These are phyloP conservation scores for Ericerus pela DNA, from an alignment of 1,140 invertebrate genomes.

Conservation along the genomic window DNA sequence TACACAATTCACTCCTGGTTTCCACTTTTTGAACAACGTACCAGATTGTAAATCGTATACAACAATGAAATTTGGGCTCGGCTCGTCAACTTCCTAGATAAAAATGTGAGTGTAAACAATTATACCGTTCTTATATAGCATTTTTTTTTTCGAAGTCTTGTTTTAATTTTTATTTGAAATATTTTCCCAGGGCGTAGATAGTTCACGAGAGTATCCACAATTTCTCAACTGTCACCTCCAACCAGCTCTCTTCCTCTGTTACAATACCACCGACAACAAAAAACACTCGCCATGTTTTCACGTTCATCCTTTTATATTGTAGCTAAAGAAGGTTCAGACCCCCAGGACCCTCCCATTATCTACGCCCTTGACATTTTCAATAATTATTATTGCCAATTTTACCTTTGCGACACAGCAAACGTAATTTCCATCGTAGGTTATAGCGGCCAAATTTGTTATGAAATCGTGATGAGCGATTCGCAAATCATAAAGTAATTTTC, in stretches of 20 bases:
- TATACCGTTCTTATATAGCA: no score
- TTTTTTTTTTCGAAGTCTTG: no score
- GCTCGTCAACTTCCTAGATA: slow-evolving; percentile 62
- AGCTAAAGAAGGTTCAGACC: no score
- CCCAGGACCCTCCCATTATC: not conserved
- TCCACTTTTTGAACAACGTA: slow-evolving; percentile 83
- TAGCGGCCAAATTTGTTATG: slow-evolving; percentile 62
- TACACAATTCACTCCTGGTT: slow-evolving; percentile 61
- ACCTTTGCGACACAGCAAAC: slow-evolving; percentile 43
- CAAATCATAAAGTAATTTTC: slow-evolving; percentile 71
- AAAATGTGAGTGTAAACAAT: slow-evolving; percentile 23
- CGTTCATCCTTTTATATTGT: no score
- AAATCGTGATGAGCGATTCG: slow-evolving; percentile 79
- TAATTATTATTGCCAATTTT: no score
- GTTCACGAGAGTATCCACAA: no score
- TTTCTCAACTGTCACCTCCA: no score
- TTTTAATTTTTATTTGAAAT: no score
- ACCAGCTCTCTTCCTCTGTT: no score
- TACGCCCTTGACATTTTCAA: not conserved
- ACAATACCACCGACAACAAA: no score
- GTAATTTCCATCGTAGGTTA: slow-evolving; percentile 66
- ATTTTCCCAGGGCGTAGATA: no score
- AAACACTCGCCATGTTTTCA: no score
- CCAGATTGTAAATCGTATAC: slow-evolving; percentile 83
- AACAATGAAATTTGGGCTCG: slow-evolving; percentile 71